Percentiles rank a stretch among this genome's conserved stretches.
Conservation (phyloP, 2,888 invertebrate species). For the Tetramorium bicarinatum region DNA sequence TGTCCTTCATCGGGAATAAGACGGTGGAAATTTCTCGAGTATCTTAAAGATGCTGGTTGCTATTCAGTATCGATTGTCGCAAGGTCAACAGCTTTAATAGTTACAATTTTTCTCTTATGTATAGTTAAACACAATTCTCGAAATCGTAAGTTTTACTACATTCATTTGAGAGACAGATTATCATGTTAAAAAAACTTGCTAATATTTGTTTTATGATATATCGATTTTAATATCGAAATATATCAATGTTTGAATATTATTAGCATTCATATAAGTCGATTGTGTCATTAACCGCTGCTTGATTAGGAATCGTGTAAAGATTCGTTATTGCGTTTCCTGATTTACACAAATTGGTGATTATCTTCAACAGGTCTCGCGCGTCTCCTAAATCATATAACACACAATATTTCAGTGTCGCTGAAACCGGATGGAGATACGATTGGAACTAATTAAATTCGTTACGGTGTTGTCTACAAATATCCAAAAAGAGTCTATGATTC, state of each 20-base stretch:
- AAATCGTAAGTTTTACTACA: background rate
- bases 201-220: background rate
- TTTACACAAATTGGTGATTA: conserved; percentile 17
- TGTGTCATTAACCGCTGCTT: background rate
- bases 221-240: conserved; percentile 9
- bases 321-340: background rate
- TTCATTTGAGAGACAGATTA: background rate
- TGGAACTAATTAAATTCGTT: conserved; percentile 25
- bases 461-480: background rate
- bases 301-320: background rate
- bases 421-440: background rate
- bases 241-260: background rate
- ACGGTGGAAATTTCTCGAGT: conserved; percentile 36
- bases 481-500: background rate
- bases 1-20: conserved; percentile 32
- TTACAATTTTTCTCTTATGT: background rate
- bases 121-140: background rate
- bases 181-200: background rate
- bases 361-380: background rate
- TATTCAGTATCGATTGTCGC: background rate
- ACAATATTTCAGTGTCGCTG: conserved; percentile 1
- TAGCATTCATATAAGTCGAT: conserved; percentile 1
- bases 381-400: conserved; percentile 5
- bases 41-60: background rate
- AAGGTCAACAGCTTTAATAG: background rate